Evolutionary conservation across 2,888 invertebrate genomes (phyloP), one percentile per base, ranked within the genome.

Genomic region (Coelopa pilipes): DNA sequence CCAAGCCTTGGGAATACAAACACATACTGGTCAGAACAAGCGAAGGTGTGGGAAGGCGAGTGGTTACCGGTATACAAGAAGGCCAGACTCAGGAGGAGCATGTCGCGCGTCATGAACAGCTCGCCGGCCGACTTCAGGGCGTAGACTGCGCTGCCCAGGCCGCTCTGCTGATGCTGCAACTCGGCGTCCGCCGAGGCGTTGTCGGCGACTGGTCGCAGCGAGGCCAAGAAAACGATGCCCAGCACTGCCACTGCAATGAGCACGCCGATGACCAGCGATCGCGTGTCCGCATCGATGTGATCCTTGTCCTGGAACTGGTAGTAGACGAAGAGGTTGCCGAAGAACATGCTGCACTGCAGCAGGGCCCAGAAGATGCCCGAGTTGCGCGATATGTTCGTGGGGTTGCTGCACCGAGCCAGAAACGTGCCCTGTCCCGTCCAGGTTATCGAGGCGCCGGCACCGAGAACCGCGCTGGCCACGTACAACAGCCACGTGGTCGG

Each of bases 361-460:
- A 99, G 92, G 0, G 98, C 98, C 98, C 98, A 99, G 87, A 99
- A 99, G 66, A 99, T 90, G 13, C 98, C 98, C 13, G 97, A 96
- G 88, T 99, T 98, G 79, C 98, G 90, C 11, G 96, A 94, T 85
- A 98, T 96, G 0, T 96, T 98, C 0, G 92, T 91, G 0, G 92
- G 89, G 79, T 94, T 93, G 78, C 98, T 98, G 90, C 98, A 98
- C 73, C 96, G 89, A 0, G 98, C 96, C 71, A 99, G 88, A 85
- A 94, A 96, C 79, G 92, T 93, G 49, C 99, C 99, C 89, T 99
- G 98, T 0, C 96, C 95, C 0, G 98, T 98, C 98, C 99, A 99
- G 77, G 98, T 94, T 63, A 97, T 90, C 1, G 98, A 97, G 0
- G 98, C 98, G 65, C 97, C 98, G 3, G 95, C 89, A 67, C 98